A percentile compares a stretch with the other conserved stretches of the same genome.
These are phyloP conservation scores for Hippopotamus amphibius DNA, from an alignment of 2,113 vertebrate genomes.

Conservation along the genomic window DNA sequence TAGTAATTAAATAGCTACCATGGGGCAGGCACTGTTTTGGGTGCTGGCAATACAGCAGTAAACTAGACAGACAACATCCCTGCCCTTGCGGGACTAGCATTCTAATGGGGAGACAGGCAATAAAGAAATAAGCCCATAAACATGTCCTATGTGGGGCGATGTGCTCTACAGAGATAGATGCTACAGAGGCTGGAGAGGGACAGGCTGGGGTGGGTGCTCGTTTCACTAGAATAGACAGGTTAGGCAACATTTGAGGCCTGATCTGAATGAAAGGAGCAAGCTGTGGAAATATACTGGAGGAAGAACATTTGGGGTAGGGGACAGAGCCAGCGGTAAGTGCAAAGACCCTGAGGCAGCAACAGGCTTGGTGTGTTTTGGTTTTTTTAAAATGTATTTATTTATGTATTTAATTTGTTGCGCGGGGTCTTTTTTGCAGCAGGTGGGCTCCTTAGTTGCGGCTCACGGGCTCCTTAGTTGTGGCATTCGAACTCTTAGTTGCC, in stretches of 20 bases:
- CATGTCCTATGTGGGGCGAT: not conserved
- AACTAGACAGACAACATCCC: not conserved
- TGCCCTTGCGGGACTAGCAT: not conserved
- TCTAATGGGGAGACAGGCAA: not conserved
- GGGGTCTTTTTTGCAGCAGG: too few relatives aligned
- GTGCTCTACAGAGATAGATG: not conserved
- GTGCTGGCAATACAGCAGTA: not conserved
- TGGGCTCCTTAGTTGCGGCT: too few relatives aligned
- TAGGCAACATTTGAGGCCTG: not conserved
- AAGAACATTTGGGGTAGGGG: not conserved
- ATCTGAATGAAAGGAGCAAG: not conserved
- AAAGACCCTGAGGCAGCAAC: not conserved
- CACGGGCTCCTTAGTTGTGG: too few relatives aligned
- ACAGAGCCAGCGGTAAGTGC: too few relatives aligned
- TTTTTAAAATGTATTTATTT: too few relatives aligned
- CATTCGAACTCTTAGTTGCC: too few relatives aligned
- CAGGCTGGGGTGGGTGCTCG: too few relatives aligned
- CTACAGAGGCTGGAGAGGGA: too few relatives aligned
- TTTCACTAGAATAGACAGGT: not conserved
- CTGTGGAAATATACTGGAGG: not conserved
- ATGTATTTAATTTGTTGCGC: too few relatives aligned
- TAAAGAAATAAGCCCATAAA: not conserved
- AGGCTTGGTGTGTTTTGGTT: too few relatives aligned
- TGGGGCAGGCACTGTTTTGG: not conserved
- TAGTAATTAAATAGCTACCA: not conserved